These are phyloP conservation scores for Harpalus rubripes DNA, from an alignment of 2,888 invertebrate genomes.

Conservation along the genomic window DNA sequence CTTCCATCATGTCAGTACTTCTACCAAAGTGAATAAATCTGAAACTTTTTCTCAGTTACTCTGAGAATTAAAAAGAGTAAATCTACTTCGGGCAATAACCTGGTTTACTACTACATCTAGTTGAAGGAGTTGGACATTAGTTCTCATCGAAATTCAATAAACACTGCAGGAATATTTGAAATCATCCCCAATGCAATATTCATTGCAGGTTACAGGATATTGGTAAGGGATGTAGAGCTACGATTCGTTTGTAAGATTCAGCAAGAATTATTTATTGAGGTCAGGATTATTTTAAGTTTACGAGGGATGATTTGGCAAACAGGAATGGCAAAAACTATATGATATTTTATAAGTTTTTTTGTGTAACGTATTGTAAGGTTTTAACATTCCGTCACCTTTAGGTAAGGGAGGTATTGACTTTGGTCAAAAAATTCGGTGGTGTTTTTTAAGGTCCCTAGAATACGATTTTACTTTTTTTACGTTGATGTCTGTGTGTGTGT, in stretches of 20 bases:
- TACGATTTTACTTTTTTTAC: too few relatives aligned
- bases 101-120: slow-evolving; percentile 57
- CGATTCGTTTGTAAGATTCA: neutral
- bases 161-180: slow-evolving; percentile 63
- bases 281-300: neutral
- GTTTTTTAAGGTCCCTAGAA: too few relatives aligned
- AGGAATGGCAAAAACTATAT: too few relatives aligned
- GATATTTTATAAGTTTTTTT: too few relatives aligned
- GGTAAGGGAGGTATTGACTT: too few relatives aligned
- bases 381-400: too few relatives aligned
- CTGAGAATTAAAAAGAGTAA: slow-evolving; percentile 60
- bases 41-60: slow-evolving; percentile 58
- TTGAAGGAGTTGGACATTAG: slow-evolving; percentile 55
- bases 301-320: too few relatives aligned
- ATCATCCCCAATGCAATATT: slow-evolving; percentile 55
- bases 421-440: too few relatives aligned
- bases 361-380: too few relatives aligned
- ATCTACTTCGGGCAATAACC: slow-evolving; percentile 60
- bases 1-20: slow-evolving; percentile 11
- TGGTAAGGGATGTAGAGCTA: neutral
- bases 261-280: neutral
- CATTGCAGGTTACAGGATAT: neutral
- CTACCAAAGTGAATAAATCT: slow-evolving; percentile 54
- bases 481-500: too few relatives aligned
- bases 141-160: slow-evolving; percentile 66